A percentile compares a stretch with the other conserved stretches of the same genome.
Conservation (phyloP, 53 echinoderm and acorn worm genomes). For the Luidia sarsii region DNA sequence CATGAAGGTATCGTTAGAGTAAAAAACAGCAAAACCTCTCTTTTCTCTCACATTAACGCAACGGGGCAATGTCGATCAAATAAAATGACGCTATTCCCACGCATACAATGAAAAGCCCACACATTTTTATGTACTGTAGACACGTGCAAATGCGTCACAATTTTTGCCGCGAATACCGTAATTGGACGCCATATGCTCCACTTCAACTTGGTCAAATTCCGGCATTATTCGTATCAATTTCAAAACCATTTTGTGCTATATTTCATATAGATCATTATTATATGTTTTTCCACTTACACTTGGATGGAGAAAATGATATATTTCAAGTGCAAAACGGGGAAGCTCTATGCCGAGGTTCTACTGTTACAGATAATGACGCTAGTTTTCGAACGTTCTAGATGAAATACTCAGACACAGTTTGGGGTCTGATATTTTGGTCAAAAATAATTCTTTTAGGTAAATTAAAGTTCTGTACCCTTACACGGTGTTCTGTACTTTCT, state of each 20-base stretch:
- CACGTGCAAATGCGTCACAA: conserved; percentile 44
- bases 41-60: too few species aligned
- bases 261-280: not conserved
- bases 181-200: conserved; percentile 1
- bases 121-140: conserved; percentile 2
- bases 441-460: conserved; percentile 31
- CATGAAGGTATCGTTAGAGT: too few species aligned
- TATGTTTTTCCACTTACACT: conserved; percentile 5
- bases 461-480: conserved; percentile 85
- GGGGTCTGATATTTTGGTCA: conserved; percentile 44
- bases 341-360: too few species aligned
- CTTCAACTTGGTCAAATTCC: not conserved
- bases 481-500: conserved; percentile 88
- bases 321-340: too few species aligned
- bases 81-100: not conserved
- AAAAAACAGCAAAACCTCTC: too few species aligned
- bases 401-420: not conserved
- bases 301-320: not conserved
- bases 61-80: too few species aligned
- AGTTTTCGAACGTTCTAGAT: not conserved
- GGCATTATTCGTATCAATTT: not conserved
- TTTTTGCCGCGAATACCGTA: conserved; percentile 33
- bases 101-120: conserved; percentile 27
- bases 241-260: conserved; percentile 54
- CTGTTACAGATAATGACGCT: conserved; percentile 17